Base-by-base conservation (phyloP, 2,888 invertebrate genomes). In the Ischnura elegans region DNA sequence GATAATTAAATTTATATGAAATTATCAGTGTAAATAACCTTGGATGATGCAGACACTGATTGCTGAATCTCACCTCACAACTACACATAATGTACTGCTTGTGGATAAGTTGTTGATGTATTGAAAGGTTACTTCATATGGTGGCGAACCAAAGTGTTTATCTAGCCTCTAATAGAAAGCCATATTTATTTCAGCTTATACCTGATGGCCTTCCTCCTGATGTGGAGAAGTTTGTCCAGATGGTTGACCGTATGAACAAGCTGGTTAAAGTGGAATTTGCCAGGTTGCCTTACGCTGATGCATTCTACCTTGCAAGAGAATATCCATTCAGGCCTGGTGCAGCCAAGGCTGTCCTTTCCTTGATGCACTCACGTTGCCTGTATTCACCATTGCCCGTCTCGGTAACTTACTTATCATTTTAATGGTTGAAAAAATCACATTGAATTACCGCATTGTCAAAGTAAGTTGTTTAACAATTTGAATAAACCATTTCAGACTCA, bases 251-350 rank as follows among this genome's bases (percentile, higher is more conserved):
- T 93, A 96, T 96, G 94, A 29, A 96, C 96, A 96, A 97, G 84
- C 94, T 97, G 1, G 96, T 96, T 94, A 96, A 97, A 93, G 96
- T 97, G 19, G 95, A 94, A 93, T 36, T 42, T 94, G 95, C 94
- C 25, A 36, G 95, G 0, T 95, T 95, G 94, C 95, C 95, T 84
- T 94, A 96, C 93, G 95, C 95, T n/a, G 96, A 96, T n/a, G 97
- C 98, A 0, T 97, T 98, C 96, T 95, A 96, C 21, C 96, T 97
- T 66, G 97, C 98, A 0, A 95, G 97, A 25, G 95, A 97, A 0
- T 97, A 98, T 96, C 98, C 98, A 0, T 98, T 98, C 96, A 97
- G 98, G 94, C 96, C 98, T 0, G 97, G 97, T 1, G 98, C 98
- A 0, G 97, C 97, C 86, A 98, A 98, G 95, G 97, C 97, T 93